Percentiles rank a stretch among this genome's conserved stretches.
These are phyloP conservation scores for Melanostoma scalare DNA, from an alignment of 2,888 invertebrate genomes.

Conservation along the genomic window DNA sequence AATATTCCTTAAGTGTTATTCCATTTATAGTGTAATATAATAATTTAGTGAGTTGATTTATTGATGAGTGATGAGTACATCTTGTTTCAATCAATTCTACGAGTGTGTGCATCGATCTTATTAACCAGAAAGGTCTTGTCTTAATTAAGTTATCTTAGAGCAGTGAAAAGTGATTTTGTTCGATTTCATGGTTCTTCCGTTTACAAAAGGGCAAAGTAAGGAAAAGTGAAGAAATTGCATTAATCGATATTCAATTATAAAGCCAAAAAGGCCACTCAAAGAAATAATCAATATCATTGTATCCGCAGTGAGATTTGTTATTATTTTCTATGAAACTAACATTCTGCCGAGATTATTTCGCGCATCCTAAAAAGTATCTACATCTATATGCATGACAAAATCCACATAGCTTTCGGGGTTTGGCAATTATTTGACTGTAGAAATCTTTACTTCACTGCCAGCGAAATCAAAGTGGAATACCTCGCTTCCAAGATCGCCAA, in stretches of 20 bases:
- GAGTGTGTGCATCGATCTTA: conserved; percentile 31
- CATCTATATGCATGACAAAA: conserved; percentile 39
- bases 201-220: conserved; percentile 24
- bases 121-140: conserved; percentile 44
- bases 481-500: conserved; percentile 25
- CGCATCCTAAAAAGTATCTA: conserved; percentile 34
- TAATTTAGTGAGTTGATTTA: conserved; percentile 11
- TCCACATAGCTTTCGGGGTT: conserved; percentile 26
- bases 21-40: neutral
- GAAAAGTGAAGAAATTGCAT: conserved; percentile 43
- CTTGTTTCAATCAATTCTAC: conserved; percentile 1
- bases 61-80: conserved; percentile 28
- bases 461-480: conserved; percentile 26
- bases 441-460: conserved; percentile 47
- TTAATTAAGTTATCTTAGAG: conserved; percentile 54
- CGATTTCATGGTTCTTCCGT: neutral
- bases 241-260: conserved; percentile 58
- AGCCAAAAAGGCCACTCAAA: conserved; percentile 1
- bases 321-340: conserved; percentile 12
- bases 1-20: conserved; percentile 7
- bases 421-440: conserved; percentile 8
- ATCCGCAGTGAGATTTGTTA: conserved; percentile 4
- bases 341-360: conserved; percentile 30
- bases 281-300: conserved; percentile 40
- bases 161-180: conserved; percentile 25